phyloP scores from a whole-genome alignment of 1,140 invertebrate genomes.

The Reticulitermes speratus region DNA sequence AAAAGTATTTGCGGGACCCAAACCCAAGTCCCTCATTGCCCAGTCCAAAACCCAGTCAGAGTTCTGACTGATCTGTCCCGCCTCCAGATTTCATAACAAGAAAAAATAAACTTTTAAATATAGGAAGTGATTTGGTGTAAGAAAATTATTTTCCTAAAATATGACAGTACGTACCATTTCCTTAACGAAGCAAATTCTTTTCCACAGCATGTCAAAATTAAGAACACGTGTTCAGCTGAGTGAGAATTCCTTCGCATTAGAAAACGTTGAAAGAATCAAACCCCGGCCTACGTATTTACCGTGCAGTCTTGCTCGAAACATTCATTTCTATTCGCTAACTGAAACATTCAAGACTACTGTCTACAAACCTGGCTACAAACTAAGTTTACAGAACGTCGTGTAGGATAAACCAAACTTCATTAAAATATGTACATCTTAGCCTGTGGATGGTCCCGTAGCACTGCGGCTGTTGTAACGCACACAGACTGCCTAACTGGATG shows the following conservation, averaged over 20 bases:
- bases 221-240: neutral
- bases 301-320: neutral
- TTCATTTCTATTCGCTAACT: neutral
- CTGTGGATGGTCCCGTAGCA: neutral
- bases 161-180: neutral
- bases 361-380: no score
- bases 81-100: no score
- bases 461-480: neutral
- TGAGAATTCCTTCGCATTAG: neutral
- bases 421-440: slow-evolving; percentile 13
- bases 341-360: neutral
- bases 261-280: neutral
- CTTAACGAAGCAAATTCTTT: neutral
- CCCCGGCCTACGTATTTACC: neutral
- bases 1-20: no score
- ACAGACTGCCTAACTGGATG: neutral
- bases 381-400: neutral
- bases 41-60: no score
- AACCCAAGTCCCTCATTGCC: no score
- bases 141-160: no score
- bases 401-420: neutral
- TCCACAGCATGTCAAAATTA: neutral
- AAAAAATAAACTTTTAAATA: no score
- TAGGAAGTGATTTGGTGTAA: no score
- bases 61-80: no score